Evolutionary conservation across 2,888 invertebrate species (phyloP).

Genomic region (Adelognathus sp.): DNA sequence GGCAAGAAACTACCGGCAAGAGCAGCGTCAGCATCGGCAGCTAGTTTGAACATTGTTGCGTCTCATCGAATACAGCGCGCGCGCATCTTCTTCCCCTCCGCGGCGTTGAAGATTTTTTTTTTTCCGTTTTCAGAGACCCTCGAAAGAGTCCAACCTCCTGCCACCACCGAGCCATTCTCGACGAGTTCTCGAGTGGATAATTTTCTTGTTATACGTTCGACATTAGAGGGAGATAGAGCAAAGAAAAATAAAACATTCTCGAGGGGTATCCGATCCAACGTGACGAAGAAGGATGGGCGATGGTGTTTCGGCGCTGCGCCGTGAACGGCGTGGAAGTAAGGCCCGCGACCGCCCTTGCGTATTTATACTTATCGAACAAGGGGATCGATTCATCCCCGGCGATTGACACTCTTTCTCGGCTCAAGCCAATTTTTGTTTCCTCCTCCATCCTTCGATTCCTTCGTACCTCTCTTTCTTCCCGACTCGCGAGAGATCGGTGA

Average conservation of each 20-base stretch:
- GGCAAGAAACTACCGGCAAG: constrained; percentile 64
- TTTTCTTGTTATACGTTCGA: constrained; percentile 79
- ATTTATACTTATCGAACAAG: constrained; percentile 44
- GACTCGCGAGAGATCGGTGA: constrained; percentile 18
- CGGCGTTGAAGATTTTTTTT: constrained; percentile 2
- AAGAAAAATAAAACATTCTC: neutral
- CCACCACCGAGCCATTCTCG: constrained; percentile 62
- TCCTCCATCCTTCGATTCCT: too few relatives aligned
- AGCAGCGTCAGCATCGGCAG: constrained; percentile 20
- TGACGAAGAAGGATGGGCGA: constrained; percentile 7
- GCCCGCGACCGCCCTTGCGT: constrained; percentile 27
- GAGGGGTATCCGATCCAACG: neutral
- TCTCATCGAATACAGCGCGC: neutral
- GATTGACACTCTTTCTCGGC: constrained; percentile 63
- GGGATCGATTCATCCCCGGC: constrained; percentile 62
- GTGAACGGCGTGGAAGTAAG: constrained; percentile 35
- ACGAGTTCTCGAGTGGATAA: constrained; percentile 78
- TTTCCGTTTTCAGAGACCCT: neutral
- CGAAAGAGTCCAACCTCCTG: constrained; percentile 36
- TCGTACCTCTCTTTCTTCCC: constrained; percentile 8
- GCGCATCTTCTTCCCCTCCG: constrained; percentile 56
- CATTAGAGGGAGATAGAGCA: constrained; percentile 74
- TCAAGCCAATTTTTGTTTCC: constrained; percentile 48
- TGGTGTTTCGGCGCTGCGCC: constrained; percentile 14
- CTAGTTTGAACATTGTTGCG: constrained; percentile 40